phyloP scores from a whole-genome alignment of 35 echinoderm and acorn worm genomes.

The Patiria miniata region DNA sequence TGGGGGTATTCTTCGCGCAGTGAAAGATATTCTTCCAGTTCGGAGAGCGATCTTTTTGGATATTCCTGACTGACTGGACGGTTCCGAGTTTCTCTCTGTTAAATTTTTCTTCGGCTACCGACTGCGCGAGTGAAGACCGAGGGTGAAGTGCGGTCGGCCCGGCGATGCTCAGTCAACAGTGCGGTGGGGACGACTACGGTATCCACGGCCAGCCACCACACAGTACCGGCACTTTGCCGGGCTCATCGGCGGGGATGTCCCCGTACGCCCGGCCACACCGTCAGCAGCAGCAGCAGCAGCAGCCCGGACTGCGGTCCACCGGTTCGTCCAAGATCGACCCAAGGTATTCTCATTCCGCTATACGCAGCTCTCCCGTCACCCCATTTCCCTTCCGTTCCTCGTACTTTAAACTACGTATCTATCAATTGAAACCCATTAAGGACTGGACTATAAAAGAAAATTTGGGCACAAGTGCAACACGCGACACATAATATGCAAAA shows the following conservation, averaged over 20 bases:
- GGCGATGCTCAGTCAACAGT: constrained; percentile 10
- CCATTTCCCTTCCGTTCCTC: background rate
- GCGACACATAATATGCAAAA: background rate
- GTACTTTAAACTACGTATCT: background rate
- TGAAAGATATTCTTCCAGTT: too few species aligned
- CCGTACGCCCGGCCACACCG: constrained; percentile 35
- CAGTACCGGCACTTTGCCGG: background rate
- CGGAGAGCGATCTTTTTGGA: too few species aligned
- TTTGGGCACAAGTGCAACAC: constrained; percentile 23
- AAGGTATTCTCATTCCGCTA: constrained; percentile 35
- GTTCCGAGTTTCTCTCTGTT: too few species aligned
- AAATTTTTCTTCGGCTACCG: too few species aligned
- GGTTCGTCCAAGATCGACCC: constrained; percentile 66
- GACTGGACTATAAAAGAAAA: background rate
- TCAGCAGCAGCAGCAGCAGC: background rate
- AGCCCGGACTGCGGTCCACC: constrained; percentile 12
- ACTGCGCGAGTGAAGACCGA: background rate
- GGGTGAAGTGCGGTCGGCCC: background rate
- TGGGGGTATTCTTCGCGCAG: too few species aligned
- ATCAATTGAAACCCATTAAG: constrained; percentile 33
- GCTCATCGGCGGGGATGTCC: constrained; percentile 20
- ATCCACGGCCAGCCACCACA: constrained; percentile 1
- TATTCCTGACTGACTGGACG: too few species aligned
- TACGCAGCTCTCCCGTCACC: background rate
- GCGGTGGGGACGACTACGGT: background rate